Evolutionary conservation across 2,888 invertebrate species (phyloP), one percentile per base, ranked within the genome.

Genomic region (Agriopis leucophaearia): DNA sequence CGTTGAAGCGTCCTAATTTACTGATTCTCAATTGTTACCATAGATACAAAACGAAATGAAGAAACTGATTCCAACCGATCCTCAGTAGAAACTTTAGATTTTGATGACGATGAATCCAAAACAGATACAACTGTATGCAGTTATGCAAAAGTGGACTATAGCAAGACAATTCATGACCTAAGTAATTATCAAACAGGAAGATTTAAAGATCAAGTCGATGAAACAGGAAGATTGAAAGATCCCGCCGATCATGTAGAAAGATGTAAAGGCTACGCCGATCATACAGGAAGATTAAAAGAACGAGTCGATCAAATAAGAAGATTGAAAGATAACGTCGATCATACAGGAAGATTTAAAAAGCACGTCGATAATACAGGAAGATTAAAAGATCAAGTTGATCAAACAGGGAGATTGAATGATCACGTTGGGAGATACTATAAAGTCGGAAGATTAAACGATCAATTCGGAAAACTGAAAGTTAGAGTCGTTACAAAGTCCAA

Each of bases 101-200:
- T 74, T 0, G 35, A 48, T 15, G 78, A 68, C 18, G 74, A 77
- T 18, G 73, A 47, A 27, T 76, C 72, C 2, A 75, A 71, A 61
- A 82, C 84, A 0, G 82, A 84, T 16, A 81, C 84, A 5, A 85
- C 86, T 0, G 64, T 84, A 4, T 87, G 79, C 54, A 84, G 84
- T 45, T 61, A 81, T 6, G 76, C 79, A 0, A 80, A 80, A 0
- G 51, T 84, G 0, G 74, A 82, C 16, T 80, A 75, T 48, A 56
- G 27, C 2, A 6, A 38, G 12, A 54, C 38, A 10, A 15, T 9
- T 38, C 10, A 4, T 5, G 10, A 15, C 4, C 15, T 8, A 38
- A 38, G 12, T 16, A 54, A 54, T 10, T 12, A 4, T 54, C 4
- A 10, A 38, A 9, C 16, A 10, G 7, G 8, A 54, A 51, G n/a